These are phyloP conservation scores for Megaceryle alcyon DNA, from an alignment of 2,797 vertebrate genomes.

Conservation along the genomic window DNA sequence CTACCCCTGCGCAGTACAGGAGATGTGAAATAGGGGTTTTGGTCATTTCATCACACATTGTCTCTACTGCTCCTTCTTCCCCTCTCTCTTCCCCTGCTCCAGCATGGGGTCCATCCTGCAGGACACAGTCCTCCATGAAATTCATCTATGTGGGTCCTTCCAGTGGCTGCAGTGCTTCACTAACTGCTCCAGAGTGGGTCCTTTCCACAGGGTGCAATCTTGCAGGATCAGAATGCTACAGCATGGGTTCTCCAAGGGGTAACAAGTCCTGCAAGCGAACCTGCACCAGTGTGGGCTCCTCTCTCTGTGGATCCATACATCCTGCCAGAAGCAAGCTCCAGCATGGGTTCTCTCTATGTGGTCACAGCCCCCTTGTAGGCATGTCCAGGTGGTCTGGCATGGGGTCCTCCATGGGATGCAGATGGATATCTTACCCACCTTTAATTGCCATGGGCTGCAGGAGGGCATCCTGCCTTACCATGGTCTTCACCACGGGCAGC, in stretches of 20 bases:
- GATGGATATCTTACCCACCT: neutral
- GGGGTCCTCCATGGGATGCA: neutral
- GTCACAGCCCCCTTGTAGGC: neutral
- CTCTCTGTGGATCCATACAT: neutral
- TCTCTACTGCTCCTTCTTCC: neutral
- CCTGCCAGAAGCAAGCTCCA: neutral
- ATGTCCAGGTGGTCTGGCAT: neutral
- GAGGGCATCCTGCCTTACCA: neutral
- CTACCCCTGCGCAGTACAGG: accelerated
- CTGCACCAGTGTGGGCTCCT: neutral
- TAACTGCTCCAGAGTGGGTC: too few species aligned
- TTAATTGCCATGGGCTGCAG: neutral
- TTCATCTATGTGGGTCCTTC: neutral
- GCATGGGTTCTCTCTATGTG: neutral
- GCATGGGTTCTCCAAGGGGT: neutral
- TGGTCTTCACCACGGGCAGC: neutral
- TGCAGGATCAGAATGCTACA: neutral
- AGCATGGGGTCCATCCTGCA: neutral
- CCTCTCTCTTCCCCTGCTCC: neutral
- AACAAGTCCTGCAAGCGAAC: neutral
- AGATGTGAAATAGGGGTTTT: neutral
- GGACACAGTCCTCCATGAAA: neutral
- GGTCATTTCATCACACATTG: neutral
- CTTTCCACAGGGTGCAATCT: neutral
- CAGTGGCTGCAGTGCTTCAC: neutral